These are phyloP conservation scores for Ommatoiulus sabulosus DNA, from an alignment of 2,888 invertebrate species.

Conservation along the genomic window DNA sequence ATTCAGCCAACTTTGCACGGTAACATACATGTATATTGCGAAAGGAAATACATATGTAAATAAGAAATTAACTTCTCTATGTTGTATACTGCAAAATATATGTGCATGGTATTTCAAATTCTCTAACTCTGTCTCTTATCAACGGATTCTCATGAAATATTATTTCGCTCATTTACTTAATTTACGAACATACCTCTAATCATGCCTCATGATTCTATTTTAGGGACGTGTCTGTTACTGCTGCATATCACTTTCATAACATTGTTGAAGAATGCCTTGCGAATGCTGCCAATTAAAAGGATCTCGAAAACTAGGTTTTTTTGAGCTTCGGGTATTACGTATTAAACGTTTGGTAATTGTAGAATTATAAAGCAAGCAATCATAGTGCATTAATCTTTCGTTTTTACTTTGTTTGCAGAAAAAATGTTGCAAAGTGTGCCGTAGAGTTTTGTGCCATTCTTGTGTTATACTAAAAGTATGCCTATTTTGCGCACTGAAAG, in stretches of 20 bases:
- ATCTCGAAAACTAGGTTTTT: not conserved
- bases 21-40: too few species aligned
- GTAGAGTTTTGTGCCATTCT: not conserved
- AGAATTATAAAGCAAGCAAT: not conserved
- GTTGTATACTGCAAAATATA: too few species aligned
- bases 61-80: too few species aligned
- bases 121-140: too few species aligned
- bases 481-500: constrained; percentile 7
- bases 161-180: too few species aligned
- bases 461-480: not conserved
- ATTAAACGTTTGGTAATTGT: not conserved
- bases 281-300: not conserved
- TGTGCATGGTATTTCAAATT: too few species aligned
- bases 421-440: constrained; percentile 16
- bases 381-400: not conserved
- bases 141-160: too few species aligned
- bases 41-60: too few species aligned
- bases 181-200: not conserved
- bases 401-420: not conserved
- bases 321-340: not conserved
- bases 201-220: not conserved
- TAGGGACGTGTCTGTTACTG: not conserved
- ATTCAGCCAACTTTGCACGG: too few species aligned
- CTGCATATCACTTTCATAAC: not conserved
- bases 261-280: not conserved